Evolutionary conservation across 2,113 vertebrate species (phyloP), one percentile per base, ranked within the genome.

Genomic region (Pterocles orientalis): DNA sequence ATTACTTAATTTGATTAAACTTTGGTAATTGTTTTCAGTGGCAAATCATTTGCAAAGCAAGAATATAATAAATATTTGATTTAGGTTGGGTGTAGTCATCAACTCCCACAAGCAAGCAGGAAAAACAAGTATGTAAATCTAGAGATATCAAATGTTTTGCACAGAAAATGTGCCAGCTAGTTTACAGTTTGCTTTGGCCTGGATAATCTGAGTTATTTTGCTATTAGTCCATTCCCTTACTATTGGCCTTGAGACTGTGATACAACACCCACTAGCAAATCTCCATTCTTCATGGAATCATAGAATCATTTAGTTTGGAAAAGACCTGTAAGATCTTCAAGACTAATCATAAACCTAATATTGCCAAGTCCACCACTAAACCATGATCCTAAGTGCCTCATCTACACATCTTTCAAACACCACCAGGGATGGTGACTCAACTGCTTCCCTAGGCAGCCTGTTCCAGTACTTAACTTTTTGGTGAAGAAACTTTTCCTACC

Each of bases 11-110:
- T 90, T 73, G 47, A 50, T 7, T 48, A 57, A 85, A 26, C 16
- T 73, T 82, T 29, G 24, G 45, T 65, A 81, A 57, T 76, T 95
- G 91, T 80, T 77, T 60, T 69, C 54, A 61, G 61, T 86, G 36
- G 57, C 58, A 57, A 95, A 77, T 81, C 43, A 64, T 51, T 81
- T 92, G 20, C 50, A 92, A 92, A 95, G 62, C 66, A 93, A 85
- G 70, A 84, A 89, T 61, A 57, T 53, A 65, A 80, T 82, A 76
- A 76, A 85, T 73, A 31, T 60, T 73, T 82, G 9, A 73, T 86
- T 81, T 92, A 45, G 12, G 48, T 24, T 41, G 69, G 34, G 23
- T 33, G 3, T 21, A 62, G 34, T 82, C 11, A 6, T 70, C 45
- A 85, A 84, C 57, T 79, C 50, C 47, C 61, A 71, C n/a, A 76